Evolutionary conservation across 1,140 invertebrate species (phyloP).

Genomic region (Venturia canescens): DNA sequence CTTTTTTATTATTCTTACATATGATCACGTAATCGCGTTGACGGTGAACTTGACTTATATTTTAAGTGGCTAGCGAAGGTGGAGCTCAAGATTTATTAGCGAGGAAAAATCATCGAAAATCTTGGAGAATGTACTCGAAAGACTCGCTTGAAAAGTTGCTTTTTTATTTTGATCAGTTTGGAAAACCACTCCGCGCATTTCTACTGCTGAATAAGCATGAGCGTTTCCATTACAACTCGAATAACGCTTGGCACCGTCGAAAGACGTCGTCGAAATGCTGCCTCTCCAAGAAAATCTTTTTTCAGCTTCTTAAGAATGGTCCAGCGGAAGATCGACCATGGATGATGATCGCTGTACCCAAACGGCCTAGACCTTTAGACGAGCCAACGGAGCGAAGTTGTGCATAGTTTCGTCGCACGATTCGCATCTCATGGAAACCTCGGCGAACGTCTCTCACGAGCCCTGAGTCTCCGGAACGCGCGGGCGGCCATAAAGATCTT

Average conservation of each 20-base stretch:
- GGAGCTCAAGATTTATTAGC: neutral
- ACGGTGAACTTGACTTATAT: slow-evolving; percentile 2
- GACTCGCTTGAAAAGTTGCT: no score
- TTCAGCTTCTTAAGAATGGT: slow-evolving; percentile 7
- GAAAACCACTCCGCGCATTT: no score
- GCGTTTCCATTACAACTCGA: neutral
- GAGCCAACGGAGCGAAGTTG: slow-evolving; percentile 37
- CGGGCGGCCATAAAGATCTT: slow-evolving; percentile 14
- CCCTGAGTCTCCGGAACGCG: neutral
- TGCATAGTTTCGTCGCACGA: slow-evolving; percentile 53
- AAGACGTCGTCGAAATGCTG: slow-evolving; percentile 51
- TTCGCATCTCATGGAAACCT: slow-evolving; percentile 62
- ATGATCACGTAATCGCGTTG: neutral
- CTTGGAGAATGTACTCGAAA: neutral
- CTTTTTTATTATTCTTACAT: neutral
- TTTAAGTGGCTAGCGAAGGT: neutral
- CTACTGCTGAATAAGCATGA: neutral
- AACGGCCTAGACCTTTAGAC: slow-evolving; percentile 72
- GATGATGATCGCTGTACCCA: neutral
- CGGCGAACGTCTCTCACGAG: neutral
- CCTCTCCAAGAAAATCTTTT: no score
- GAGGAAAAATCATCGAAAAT: neutral
- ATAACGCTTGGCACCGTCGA: slow-evolving; percentile 24
- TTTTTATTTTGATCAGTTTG: no score
- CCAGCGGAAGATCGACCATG: neutral